Conservation (phyloP, 2,113 vertebrate species). For the Pteruthius melanotis region DNA sequence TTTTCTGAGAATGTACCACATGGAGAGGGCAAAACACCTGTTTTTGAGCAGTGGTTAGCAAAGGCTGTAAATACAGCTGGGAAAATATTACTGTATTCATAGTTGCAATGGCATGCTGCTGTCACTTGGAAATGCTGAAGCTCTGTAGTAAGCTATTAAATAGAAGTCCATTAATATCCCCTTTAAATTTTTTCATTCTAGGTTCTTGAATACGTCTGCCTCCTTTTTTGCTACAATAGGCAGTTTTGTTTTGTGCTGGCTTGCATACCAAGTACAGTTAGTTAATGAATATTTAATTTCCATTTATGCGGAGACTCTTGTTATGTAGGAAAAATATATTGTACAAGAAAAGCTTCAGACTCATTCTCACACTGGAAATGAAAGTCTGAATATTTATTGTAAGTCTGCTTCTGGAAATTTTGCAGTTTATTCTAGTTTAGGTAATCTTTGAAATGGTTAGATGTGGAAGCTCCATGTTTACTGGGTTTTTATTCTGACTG, state of each 20-base stretch:
- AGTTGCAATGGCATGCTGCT: neutral
- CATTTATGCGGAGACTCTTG: neutral
- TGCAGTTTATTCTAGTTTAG: neutral
- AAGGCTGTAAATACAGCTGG: neutral
- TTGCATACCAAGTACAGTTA: neutral
- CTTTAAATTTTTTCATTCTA: neutral
- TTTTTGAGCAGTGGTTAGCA: neutral
- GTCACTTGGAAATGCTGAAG: neutral
- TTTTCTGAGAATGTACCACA: neutral
- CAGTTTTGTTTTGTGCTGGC: neutral
- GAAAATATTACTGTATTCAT: neutral
- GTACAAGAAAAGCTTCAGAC: neutral
- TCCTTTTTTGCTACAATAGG: neutral
- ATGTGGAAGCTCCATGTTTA: neutral
- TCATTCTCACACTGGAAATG: neutral
- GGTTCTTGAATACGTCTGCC: neutral
- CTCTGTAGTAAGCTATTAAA: neutral
- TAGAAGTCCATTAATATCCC: neutral
- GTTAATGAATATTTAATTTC: slow-evolving; percentile 34
- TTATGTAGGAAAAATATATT: neutral
- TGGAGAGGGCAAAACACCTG: neutral
- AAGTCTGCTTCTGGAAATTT: neutral
- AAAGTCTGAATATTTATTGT: neutral
- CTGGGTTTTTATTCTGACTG: neutral
- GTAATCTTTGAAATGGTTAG: neutral